These are phyloP conservation scores for Suncus etruscus DNA, from an alignment of 2,113 vertebrate genomes.

Conservation along the genomic window DNA sequence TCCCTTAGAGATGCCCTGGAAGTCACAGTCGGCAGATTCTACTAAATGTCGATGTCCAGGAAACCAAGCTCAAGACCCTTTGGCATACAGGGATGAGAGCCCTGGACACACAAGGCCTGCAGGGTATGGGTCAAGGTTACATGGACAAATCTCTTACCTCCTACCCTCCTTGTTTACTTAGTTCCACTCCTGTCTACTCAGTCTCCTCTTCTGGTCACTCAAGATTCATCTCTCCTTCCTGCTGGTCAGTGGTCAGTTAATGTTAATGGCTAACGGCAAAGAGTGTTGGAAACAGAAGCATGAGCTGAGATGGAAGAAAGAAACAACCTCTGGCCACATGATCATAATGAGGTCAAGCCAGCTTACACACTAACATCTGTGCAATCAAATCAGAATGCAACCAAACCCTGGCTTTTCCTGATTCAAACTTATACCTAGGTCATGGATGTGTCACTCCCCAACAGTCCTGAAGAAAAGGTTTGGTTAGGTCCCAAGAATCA, in stretches of 20 bases:
- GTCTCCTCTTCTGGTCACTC: background rate
- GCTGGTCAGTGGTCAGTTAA: background rate
- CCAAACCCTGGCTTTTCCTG: background rate
- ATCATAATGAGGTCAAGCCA: background rate
- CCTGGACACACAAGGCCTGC: background rate
- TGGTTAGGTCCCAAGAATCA: background rate
- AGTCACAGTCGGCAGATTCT: background rate
- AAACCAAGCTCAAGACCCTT: background rate
- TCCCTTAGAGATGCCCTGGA: background rate
- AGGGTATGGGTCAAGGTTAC: no score
- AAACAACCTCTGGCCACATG: background rate
- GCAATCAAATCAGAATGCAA: background rate
- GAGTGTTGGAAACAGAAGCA: background rate
- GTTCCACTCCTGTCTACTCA: background rate
- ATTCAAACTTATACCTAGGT: background rate
- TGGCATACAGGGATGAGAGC: background rate
- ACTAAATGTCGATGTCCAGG: background rate
- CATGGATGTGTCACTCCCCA: background rate
- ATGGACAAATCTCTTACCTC: no score
- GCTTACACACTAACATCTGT: background rate
- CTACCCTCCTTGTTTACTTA: accelerated
- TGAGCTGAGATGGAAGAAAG: background rate
- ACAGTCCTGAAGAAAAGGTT: background rate
- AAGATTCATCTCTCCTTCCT: background rate
- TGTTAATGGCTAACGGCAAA: background rate